Base-by-base conservation (phyloP, 2,797 vertebrate genomes). In the Halcyon chelicuti region DNA sequence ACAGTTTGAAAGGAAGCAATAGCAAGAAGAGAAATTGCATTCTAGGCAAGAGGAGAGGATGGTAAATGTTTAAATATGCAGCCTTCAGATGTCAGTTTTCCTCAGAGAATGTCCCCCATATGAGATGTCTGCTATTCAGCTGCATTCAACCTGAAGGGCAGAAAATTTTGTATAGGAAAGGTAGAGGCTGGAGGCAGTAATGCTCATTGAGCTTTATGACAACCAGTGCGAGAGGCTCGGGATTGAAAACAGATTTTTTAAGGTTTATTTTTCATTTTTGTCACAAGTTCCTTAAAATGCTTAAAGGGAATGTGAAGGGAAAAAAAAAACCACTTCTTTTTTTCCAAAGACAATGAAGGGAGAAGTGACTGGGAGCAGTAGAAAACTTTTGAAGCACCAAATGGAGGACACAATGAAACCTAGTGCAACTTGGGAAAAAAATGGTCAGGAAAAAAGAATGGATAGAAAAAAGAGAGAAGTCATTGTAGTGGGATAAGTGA, bases 61-160 rank as follows among this genome's bases (percentile, higher is more conserved):
- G 81, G 79, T 80, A 97, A 95, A 91, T 96, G 94, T 93, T 95
- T 95, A 95, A 96, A 93, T 95, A 97, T 91, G 79, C 89, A 93
- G 87, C 85, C 86, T 93, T 94, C 91, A 94, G 86, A 88, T 96
- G 91, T 96, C 90, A 88, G 54, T 93, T 97, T 88, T 96, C 93
- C 85, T 96, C 88, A 73, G 88, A 94, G 93, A 88, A 90, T 78
- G 79, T 67, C 90, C 94, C 88, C 91, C 73, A n/a, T 86, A 90
- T 92, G 86, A 96, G 83, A 91, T 72, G 76, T 83, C 72, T 62
- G 58, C 78, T 92, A 52, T 94, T 94, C 86, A 92, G 57, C 61
- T 0, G 1, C 26, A 9, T 89, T 96, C 85, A 91, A 91, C 93
- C 93, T 96, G 87, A 93, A 93, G 91, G 93, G 93, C 87, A 97